Base-by-base conservation (phyloP, 2,797 vertebrate species). In the Falco rusticolus region DNA sequence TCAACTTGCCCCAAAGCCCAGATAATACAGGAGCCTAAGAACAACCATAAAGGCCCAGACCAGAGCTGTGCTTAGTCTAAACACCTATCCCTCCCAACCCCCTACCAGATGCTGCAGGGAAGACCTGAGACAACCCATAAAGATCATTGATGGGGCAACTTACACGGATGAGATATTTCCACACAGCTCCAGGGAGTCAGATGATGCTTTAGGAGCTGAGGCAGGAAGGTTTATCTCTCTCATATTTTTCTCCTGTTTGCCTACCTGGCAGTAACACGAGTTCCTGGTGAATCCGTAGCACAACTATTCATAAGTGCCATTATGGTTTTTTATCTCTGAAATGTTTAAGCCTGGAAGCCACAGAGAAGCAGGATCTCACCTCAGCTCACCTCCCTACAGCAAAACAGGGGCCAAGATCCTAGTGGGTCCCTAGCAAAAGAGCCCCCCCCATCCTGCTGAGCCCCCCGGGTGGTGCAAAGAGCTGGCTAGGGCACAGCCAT, bases 401-500 rank as follows among this genome's bases (percentile, higher is more conserved):
- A 89, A 68, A 79, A n/a, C 4, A 0, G 19, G 21, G 34, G 10
- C 21, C 29, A 47, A 41, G 59, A 41, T 16, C 28, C 54, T 66
- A 15, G 21, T 7, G 5, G n/a, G 15, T 25, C 41, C 16, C 83
- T 9, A 8, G 33, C 34, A 61, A 12, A 50, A 59, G 24, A 71
- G 4, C 8, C 15, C 14, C 39, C 39, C 25, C 43, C 0, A 0
- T 31, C 25, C 61, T 43, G 16, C 5, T 0, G 2, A 69, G 11
- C 7, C 11, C 28, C 15, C 5, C 0, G 1, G 37, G 50, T 1
- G 4, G 15, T 29, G 18, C 17, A 3, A 16, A 12, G 19, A 34
- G 19, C 48, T 5, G 5, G 7, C 41, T 22, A 13, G 25, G 50
- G 50, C 69, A 37, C 33, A 61, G 56, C 22, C 5, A 2, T 2